These are phyloP conservation scores for Emydocephalus ijimae DNA, from an alignment of 2,113 vertebrate species.

Conservation along the genomic window DNA sequence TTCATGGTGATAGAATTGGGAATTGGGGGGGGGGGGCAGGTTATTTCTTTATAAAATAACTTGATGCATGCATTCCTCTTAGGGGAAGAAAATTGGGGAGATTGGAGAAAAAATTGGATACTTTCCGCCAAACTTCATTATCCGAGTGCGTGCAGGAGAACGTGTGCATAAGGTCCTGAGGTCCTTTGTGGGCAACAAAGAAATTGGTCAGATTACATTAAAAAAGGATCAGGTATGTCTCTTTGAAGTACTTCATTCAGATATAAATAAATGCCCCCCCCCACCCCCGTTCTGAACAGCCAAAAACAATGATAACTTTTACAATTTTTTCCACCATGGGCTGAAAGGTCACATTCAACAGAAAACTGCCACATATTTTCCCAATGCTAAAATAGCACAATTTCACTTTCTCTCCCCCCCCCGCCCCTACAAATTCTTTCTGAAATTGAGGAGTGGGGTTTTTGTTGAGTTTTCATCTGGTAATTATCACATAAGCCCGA, in stretches of 20 bases:
- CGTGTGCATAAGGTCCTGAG: conserved; percentile 85
- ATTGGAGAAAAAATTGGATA: conserved; percentile 88
- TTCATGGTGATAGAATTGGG: neutral
- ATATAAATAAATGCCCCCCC: fast-evolving
- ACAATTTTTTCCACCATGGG: neutral
- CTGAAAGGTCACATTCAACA: neutral
- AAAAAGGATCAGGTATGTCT: conserved; percentile 91
- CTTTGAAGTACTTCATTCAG: neutral
- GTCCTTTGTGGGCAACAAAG: conserved; percentile 92
- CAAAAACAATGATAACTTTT: neutral
- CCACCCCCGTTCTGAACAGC: neutral
- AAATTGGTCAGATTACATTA: conserved; percentile 94
- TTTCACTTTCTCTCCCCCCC: neutral
- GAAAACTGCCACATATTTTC: neutral
- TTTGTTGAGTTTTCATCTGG: too few relatives aligned
- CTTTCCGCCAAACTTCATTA: conserved; percentile 93
- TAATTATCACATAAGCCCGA: neutral
- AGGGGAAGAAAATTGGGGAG: conserved; percentile 78
- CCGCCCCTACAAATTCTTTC: neutral
- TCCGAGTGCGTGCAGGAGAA: conserved; percentile 87
- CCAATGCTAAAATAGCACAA: neutral
- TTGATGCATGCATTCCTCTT: neutral
- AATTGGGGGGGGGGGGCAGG: neutral
- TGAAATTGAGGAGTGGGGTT: neutral
- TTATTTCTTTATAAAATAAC: neutral